Evolutionary conservation across 1,140 invertebrate genomes (phyloP), one percentile per base, ranked within the genome.

Genomic region (Drosophila elegans): DNA sequence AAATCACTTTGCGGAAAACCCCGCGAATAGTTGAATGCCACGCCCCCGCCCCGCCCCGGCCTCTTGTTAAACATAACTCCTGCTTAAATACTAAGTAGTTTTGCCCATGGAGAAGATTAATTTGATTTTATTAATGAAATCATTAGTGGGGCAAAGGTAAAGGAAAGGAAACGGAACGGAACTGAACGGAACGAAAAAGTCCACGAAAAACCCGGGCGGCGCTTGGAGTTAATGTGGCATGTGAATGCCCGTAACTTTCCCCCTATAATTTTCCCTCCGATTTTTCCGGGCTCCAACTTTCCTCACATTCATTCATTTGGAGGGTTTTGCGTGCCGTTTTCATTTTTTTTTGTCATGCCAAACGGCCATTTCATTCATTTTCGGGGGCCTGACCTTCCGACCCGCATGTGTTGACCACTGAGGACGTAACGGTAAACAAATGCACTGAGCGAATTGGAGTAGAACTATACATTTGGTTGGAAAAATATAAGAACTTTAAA

Each of bases 41-140:
- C 27, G 32, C 11, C 42, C 25, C 55, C 49, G 49, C 49, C 32
- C 16, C 16, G 16, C 16, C 16, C 16, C 16, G 16, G 16, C 16
- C 49, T 3, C 48, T 49, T 9, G 13, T 16, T 21, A 12, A 42
- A 63, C 82, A 82, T 86, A 75, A 71, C 49, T 85, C 80, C 44
- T 74, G 66, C 74, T 82, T 82, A 78, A 78, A 74, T 67, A 60
- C 56, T 72, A 72, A 85, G 78, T 86, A 86, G 82, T 86, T 71
- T 34, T 25, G 53, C 27, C 63, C 82, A 60, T 60, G 41, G 48
- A 51, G 55, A 54, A 66, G 62, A 64, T 82, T 88, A 85, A 85
- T 85, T 85, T 80, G 77, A 85, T 85, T 85, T 85, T 85, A 78
- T 85, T 85, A 85, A 85, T 86, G 83, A 86, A 88, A 88, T 86